Percentiles rank a stretch among this genome's conserved stretches.
These are phyloP conservation scores for Coryphaenoides rupestris DNA, from an alignment of 2,113 vertebrate genomes.

Conservation along the genomic window DNA sequence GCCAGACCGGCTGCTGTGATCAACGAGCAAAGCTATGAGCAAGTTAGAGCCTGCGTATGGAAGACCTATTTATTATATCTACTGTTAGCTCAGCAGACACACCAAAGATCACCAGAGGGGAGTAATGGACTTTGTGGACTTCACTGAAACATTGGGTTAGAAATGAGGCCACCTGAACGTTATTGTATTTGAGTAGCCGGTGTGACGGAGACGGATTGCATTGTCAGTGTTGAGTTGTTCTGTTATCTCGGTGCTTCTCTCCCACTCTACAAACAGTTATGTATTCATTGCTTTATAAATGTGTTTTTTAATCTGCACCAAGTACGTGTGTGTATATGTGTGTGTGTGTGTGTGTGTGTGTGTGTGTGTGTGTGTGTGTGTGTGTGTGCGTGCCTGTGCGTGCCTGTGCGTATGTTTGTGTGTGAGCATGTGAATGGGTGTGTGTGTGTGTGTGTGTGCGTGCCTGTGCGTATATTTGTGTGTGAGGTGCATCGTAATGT, in stretches of 20 bases:
- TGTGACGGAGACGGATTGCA: no score
- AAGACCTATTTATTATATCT: no score
- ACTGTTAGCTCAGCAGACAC: no score
- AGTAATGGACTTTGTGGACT: no score
- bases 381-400: constrained; percentile 6
- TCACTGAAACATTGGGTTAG: no score
- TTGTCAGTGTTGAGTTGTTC: background rate
- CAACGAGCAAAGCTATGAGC: no score
- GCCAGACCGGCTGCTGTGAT: no score
- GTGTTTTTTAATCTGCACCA: background rate
- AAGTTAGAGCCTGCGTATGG: no score
- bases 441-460: constrained; percentile 32
- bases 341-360: constrained; percentile 36
- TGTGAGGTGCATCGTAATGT: no score
- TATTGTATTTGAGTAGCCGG: no score
- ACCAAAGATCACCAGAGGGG: no score
- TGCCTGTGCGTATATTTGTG: constrained; percentile 29
- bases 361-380: constrained; percentile 29
- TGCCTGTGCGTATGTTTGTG: constrained; percentile 2
- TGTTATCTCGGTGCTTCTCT: constrained; percentile 16
- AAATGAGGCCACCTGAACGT: no score
- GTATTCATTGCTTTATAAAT: background rate
- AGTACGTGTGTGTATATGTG: constrained; percentile 18
- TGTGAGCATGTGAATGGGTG: constrained; percentile 34
- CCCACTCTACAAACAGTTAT: constrained; percentile 24